Base-by-base conservation (phyloP, 2,797 vertebrate species). In the Chromobotia macracanthus region DNA sequence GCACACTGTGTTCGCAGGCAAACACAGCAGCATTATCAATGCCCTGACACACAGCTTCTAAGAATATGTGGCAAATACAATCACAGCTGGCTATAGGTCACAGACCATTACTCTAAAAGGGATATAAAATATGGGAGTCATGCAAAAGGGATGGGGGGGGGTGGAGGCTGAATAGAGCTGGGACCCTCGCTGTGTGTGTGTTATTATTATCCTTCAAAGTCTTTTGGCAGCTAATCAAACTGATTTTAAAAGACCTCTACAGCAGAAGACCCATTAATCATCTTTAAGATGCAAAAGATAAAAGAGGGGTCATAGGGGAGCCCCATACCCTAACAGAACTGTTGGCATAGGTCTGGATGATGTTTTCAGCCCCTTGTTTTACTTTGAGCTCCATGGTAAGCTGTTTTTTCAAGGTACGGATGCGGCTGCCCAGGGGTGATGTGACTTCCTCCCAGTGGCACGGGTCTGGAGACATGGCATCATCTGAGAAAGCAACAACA, bases 301-400 rank as follows among this genome's bases (percentile, higher is more conserved):
- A 11, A 51, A 55, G 13, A 21, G 60, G 7, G 44, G 7, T 19
- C 0, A 8, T 46, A 35, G 10, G 16, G 60, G 5, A 55, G 8
- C 23, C 9, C 13, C 80, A 65, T 63, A 97, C 97, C 95, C 96
- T 98, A 46, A 93, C 91, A 3, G 94, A 88, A 64, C 91, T 84
- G 13, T 87, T 92, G 79, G 92, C 90, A 75, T 94, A 98, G 2
- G 95, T 97, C 80, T 96, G 96, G 69, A 96, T 96, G 90, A 98
- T 96, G 83, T 98, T 98, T 90, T 97, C 96, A 0, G 97, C 97
- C 2, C 97, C 97, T 89, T 98, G 96, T 77, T 95, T 97, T 44
- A 99, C 97, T 86, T 98, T 98, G 79, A 94, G 92, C 89, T 99
- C 97, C 80, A 98, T 95, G 5, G 95, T 96, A 21, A 99, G 92